phyloP scores from a whole-genome alignment of 2,888 invertebrate species.

The Melanostoma scalare region DNA sequence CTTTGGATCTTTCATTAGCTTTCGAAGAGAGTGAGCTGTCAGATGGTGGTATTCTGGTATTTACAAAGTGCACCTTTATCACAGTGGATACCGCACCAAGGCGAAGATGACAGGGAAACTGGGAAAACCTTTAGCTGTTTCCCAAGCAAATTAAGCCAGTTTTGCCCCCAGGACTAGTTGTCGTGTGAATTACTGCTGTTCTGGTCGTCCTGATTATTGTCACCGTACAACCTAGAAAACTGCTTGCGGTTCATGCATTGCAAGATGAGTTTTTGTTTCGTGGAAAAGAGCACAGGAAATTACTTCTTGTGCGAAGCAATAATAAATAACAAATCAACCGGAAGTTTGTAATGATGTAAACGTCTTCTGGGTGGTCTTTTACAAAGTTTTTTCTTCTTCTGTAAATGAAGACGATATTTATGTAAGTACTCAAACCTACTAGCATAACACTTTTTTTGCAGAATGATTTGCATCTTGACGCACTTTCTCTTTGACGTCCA shows the following conservation, averaged over 20 bases:
- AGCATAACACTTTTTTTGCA: too few species aligned
- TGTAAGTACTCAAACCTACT: too few species aligned
- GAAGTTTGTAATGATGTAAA: too few species aligned
- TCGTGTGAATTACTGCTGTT: slow-evolving; percentile 61
- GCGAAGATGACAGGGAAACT: too few species aligned
- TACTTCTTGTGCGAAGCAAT: slow-evolving; percentile 11
- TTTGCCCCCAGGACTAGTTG: slow-evolving; percentile 7
- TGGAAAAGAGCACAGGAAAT: slow-evolving; percentile 38
- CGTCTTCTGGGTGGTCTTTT: too few species aligned
- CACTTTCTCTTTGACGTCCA: too few species aligned
- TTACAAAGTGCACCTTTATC: slow-evolving; percentile 34
- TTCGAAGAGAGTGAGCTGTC: slow-evolving; percentile 30
- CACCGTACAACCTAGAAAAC: slow-evolving; percentile 52
- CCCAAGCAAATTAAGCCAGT: background rate
- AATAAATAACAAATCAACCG: too few species aligned
- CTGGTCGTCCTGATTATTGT: slow-evolving; percentile 66
- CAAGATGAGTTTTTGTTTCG: slow-evolving; percentile 50
- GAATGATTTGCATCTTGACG: too few species aligned
- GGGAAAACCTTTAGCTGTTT: slow-evolving; percentile 1
- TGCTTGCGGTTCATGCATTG: slow-evolving; percentile 34
- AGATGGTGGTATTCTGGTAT: background rate
- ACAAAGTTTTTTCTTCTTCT: too few species aligned
- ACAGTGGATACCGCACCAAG: slow-evolving; percentile 12
- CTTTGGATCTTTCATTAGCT: slow-evolving; percentile 15
- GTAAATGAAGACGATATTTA: too few species aligned